Base-by-base conservation (phyloP, 2,113 vertebrate genomes). In the Malurus elegans region DNA sequence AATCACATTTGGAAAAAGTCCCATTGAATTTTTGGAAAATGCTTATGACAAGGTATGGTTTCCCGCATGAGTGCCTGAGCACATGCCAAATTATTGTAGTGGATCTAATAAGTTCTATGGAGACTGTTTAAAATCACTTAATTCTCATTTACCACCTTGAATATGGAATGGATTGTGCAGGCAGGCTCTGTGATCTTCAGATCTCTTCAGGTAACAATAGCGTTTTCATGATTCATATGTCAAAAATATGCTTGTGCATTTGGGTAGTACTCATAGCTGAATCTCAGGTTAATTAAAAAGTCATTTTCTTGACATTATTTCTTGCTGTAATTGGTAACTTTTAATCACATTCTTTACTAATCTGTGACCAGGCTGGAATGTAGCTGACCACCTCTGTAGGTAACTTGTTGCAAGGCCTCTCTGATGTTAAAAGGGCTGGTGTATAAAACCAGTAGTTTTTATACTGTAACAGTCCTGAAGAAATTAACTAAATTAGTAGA, bases 1-100 rank as follows among this genome's bases (percentile, higher is more conserved):
- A 8, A 78, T 99, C 19, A 98, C 99, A 23, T 99, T 99, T 97
- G 99, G 99, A 32, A 99, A 97, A 97, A 99, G 98, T 88, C 99
- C 99, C 78, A 99, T 99, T 93, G 99, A 99, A 42, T 99, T 99
- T 96, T 95, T 99, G 74, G 99, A 99, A 97, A 98, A 98, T 34
- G 99, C 99, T 9, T 99, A 99, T 70, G 98, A 99, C 56, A 99
- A 99, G 98, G 99, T 99, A 92, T 94, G 98, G 91, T 40, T 74
- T 60, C 23, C 10, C 4, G 15, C 18, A 3, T 8, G 13, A 25
- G 26, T 60, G 15, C 12, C 34, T 44, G 44, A 40, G 19, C 9
- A 11, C n/a, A 9, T 26, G 18, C 10, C 21, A 12, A 29, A 61
- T 24, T 40, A 13, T 9, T 65, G 58, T 32, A 32, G 12, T 36